Conservation (phyloP, 2,797 vertebrate genomes). For the Eurystomus glaucurus region DNA sequence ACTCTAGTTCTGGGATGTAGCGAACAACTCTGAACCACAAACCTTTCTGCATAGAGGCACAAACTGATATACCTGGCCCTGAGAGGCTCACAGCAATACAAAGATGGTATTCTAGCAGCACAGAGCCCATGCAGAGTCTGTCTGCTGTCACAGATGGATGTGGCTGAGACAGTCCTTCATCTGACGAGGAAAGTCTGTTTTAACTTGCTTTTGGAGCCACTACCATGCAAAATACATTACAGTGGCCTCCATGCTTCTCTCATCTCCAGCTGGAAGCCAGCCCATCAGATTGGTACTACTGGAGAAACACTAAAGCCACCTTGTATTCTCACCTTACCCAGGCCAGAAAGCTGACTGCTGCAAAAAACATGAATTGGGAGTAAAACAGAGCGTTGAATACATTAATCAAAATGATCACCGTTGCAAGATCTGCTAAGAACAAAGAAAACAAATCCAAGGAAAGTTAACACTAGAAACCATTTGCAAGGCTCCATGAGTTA, state of each 20-base stretch:
- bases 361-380: conserved; percentile 44
- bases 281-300: neutral
- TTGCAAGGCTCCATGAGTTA: conserved; percentile 53
- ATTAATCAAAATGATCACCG: conserved; percentile 54
- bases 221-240: conserved; percentile 12
- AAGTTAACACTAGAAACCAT: conserved; percentile 63
- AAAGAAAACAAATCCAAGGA: conserved; percentile 71
- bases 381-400: neutral
- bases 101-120: neutral
- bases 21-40: neutral
- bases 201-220: neutral
- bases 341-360: conserved; percentile 27
- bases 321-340: conserved; percentile 27
- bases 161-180: neutral
- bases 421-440: conserved; percentile 65
- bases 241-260: neutral
- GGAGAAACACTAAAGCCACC: conserved; percentile 9
- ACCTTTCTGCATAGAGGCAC: neutral
- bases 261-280: conserved; percentile 36
- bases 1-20: neutral
- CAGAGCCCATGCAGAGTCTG: neutral
- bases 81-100: neutral
- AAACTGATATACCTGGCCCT: neutral
- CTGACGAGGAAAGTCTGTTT: neutral
- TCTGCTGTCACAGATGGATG: neutral